Conservation (phyloP, 2,113 vertebrate species). For the Nesospiza acunhae region DNA sequence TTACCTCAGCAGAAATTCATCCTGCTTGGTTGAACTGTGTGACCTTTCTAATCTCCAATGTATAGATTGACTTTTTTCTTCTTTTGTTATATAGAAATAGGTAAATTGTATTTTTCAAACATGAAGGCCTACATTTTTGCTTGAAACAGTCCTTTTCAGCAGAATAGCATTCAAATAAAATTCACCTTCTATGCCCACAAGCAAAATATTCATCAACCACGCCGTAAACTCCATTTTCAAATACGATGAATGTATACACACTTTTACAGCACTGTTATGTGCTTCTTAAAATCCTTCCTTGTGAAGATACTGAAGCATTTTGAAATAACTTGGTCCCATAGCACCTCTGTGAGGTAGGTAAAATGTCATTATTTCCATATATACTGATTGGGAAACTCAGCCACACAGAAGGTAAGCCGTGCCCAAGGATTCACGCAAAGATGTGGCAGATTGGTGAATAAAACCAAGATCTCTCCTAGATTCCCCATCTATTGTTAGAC, state of each 20-base stretch:
- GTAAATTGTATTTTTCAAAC: not conserved
- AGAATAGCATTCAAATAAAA: conserved; percentile 4
- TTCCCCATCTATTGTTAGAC: not conserved
- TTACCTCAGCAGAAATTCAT: conserved; percentile 36
- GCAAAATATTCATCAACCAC: conserved; percentile 21
- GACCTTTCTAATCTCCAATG: conserved; percentile 22
- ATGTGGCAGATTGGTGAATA: not conserved
- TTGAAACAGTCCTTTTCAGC: conserved; percentile 11
- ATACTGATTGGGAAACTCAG: not conserved
- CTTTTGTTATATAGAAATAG: conserved; percentile 10
- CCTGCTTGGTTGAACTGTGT: conserved; percentile 20
- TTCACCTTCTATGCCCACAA: not conserved
- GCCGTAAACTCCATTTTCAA: not conserved
- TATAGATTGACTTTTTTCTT: not conserved
- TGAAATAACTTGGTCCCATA: conserved; percentile 35
- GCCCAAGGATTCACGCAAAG: not conserved
- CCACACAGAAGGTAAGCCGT: conserved; percentile 26
- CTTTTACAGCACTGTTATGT: not conserved
- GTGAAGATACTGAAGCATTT: conserved; percentile 12
- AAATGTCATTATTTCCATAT: not conserved
- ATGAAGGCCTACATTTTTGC: not conserved
- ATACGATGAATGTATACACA: not conserved
- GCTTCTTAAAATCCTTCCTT: not conserved
- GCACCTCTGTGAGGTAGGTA: conserved; percentile 61
- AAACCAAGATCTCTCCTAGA: not conserved